These are phyloP conservation scores for Barbus barbus DNA, from an alignment of 2,113 vertebrate species.

Conservation along the genomic window DNA sequence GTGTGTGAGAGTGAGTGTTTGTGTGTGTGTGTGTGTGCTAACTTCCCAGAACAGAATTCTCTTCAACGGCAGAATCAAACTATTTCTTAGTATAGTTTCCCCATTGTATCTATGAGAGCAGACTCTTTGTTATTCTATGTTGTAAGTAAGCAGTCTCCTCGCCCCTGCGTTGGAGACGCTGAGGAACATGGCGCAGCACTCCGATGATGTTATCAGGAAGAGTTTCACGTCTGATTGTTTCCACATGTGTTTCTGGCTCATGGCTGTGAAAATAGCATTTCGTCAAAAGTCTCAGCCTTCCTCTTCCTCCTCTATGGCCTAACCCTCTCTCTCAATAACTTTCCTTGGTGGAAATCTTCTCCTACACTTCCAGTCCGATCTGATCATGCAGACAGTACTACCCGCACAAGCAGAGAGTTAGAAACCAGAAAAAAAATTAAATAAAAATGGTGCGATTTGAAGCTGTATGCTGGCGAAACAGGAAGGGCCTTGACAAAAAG, in stretches of 20 bases:
- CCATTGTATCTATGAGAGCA: not conserved
- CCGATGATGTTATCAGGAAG: conserved; percentile 76
- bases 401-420: too few relatives aligned
- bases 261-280: conserved; percentile 63
- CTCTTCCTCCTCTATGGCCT: not conserved
- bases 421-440: not conserved
- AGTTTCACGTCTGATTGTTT: conserved; percentile 72
- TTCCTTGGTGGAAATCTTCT: not conserved
- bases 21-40: not conserved
- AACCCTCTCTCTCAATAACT: not conserved
- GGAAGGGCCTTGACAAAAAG: not conserved
- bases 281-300: not conserved
- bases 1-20: too few relatives aligned
- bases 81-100: not conserved
- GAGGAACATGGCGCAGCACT: conserved; percentile 27
- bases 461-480: not conserved
- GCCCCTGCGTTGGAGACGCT: too few relatives aligned
- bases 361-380: not conserved
- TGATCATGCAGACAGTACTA: not conserved
- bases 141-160: not conserved
- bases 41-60: not conserved
- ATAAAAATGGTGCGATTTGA: not conserved
- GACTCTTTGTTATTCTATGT: not conserved
- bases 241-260: conserved; percentile 71
- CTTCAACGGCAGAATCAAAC: not conserved